These are phyloP conservation scores for Columbina picui DNA, from an alignment of 2,113 vertebrate species.

Conservation along the genomic window DNA sequence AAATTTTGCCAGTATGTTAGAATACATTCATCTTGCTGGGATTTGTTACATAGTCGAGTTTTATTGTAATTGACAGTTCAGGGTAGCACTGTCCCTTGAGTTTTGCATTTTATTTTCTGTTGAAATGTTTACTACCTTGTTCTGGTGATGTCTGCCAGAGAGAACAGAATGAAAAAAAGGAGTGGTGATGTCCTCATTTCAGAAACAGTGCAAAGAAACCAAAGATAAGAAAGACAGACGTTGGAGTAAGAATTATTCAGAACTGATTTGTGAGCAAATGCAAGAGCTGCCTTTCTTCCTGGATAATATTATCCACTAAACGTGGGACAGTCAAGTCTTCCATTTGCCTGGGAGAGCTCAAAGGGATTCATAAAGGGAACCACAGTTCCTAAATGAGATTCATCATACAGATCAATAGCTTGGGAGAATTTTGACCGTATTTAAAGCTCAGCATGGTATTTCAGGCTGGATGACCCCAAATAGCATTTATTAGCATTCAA, in stretches of 20 bases:
- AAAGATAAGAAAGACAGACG: background rate
- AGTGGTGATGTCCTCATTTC: background rate
- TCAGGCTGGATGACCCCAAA: background rate
- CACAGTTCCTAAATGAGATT: background rate
- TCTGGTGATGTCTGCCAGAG: constrained; percentile 14
- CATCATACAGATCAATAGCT: background rate
- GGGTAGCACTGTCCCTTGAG: background rate
- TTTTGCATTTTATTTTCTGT: constrained; percentile 31
- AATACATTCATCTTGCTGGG: background rate
- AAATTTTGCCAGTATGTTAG: background rate
- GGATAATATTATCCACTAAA: background rate
- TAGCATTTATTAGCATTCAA: background rate
- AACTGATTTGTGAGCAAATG: background rate
- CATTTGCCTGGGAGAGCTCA: background rate
- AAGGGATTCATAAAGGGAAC: background rate
- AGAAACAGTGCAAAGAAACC: background rate
- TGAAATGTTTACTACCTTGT: constrained; percentile 27
- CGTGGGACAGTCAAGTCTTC: background rate
- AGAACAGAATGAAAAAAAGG: background rate
- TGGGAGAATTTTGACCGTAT: background rate
- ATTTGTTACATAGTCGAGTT: background rate
- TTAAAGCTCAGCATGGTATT: background rate
- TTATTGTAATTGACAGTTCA: constrained; percentile 66
- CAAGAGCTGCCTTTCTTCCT: background rate
- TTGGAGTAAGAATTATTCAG: background rate